Evolutionary conservation across 2,797 vertebrate genomes (phyloP), one percentile per base, ranked within the genome.

Genomic region (Mus spretus): DNA sequence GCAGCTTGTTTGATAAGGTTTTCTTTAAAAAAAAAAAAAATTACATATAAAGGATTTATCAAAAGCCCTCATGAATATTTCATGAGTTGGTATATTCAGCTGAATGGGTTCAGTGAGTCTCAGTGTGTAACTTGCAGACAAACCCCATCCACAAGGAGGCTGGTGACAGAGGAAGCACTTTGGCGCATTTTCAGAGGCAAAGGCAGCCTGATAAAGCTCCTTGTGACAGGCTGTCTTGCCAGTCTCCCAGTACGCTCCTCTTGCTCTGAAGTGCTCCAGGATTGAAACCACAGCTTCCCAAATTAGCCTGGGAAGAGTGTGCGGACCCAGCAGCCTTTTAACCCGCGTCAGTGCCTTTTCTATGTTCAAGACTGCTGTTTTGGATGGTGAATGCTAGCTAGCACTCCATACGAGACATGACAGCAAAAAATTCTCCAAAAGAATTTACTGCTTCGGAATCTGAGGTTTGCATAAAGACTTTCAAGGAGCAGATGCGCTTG

Each of bases 401-500:
- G 50, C 91, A 40, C 63, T 47, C 90, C 97, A 24, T 57, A 97
- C 78, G 37, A 98, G 98, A 98, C 98, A 99, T 99, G 99, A 99
- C 99, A 94, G 98, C 98, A 59, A 98, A 98, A 97, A 98, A 99
- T 83, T 97, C 98, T 95, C 93, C 99, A n/a, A 99, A 99, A 96
- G 99, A 99, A 98, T 98, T 98, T 63, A 95, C 97, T 67, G 88
- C 98, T 98, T 98, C 98, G 0, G 99, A 99, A 92, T 97, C 99
- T 78, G 99, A 99, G 98, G 97, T 99, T 82, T 99, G 99, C 99
- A 99, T 99, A 96, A 99, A 99, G 97, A 99, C 99, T 85, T 99
- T 99, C 98, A 99, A 99, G 98, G 99, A 99, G 97, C 99, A 99
- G 98, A 99, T 99, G 99, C 99, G 99, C 98, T 98, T 99, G 96